Evolutionary conservation across 1,140 invertebrate species (phyloP).

Genomic region (Telenomus remus): DNA sequence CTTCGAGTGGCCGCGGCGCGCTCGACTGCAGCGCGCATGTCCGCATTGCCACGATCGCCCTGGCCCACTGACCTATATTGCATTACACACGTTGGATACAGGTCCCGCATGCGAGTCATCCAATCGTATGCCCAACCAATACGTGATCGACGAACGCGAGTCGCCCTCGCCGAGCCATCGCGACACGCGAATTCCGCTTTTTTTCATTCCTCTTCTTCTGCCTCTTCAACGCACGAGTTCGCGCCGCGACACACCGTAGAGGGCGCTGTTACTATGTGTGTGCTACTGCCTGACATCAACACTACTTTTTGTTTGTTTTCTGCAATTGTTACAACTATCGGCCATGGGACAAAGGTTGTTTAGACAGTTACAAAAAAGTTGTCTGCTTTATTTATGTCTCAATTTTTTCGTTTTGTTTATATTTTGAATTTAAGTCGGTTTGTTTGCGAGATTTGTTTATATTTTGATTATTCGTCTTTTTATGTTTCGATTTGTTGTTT

Average conservation of each 20-base stretch:
- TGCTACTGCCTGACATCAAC: not conserved
- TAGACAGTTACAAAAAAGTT: no score
- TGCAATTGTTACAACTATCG: no score
- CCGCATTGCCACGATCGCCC: conserved; percentile 73
- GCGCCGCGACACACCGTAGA: conserved; percentile 2
- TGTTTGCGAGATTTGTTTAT: no score
- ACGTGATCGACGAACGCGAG: conserved; percentile 57
- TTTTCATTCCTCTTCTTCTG: not conserved
- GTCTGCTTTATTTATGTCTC: no score
- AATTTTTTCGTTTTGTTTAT: no score
- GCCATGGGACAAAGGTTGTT: no score
- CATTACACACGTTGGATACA: conserved; percentile 67
- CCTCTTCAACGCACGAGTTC: conserved; percentile 9
- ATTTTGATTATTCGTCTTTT: no score
- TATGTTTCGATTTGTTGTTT: no score
- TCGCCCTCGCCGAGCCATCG: conserved; percentile 20
- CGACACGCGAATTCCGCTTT: conserved; percentile 12
- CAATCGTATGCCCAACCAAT: conserved; percentile 62
- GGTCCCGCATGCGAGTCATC: conserved; percentile 68
- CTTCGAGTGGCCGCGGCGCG: conserved; percentile 50
- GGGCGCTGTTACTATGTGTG: not conserved
- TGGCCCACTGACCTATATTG: conserved; percentile 76
- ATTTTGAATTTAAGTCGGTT: no score
- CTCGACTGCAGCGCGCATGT: conserved; percentile 68
- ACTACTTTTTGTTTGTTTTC: no score